Base-by-base conservation (phyloP, 2,113 vertebrate species). In the Gnathonemus echidnorhynchus region DNA sequence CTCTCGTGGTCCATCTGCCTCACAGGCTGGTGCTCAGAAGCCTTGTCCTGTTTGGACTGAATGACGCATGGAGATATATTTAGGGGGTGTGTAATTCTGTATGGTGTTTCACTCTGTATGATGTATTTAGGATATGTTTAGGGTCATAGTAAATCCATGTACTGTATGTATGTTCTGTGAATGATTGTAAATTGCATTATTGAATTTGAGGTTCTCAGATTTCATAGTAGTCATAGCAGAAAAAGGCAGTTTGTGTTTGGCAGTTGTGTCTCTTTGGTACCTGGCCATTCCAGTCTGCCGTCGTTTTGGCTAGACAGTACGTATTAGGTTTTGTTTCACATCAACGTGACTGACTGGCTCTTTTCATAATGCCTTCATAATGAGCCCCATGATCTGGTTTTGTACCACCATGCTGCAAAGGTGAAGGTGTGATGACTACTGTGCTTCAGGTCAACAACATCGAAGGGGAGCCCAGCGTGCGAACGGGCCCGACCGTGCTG, bases 381-480 rank as follows among this genome's bases (percentile, higher is more conserved):
- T 42, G 39, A 39, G 39, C 39, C 39, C 39, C 31, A 19, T 42
- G 5, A 42, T 17, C 45, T n/a, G n/a, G 27, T 80, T 53, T 42
- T 39, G 70, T 35, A 49, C 80, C 42, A 27, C n/a, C 62, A 1
- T 10, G 24, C n/a, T 70, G 9, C 10, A 31, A 31, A 13, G 62
- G 62, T 70, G n/a, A 66, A 66, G n/a, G 8, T 66, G 42, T 90
- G 90, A 8, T 88, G 10, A 1, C 27, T 48, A 0, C 13, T 70
- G 53, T 89, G 58, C 91, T 89, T 53, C 91, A 97, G 97, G 96
- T 96, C 93, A 95, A 96, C 92, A 94, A 94, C 6, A 95, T 95
- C 53, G 94, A 94, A 0, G 94, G 93, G 0, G 92, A 89, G 0
- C 90, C 88, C 50, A 95, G 95, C 66, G 90, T 92, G 70, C 95